These are phyloP conservation scores for Rhinopomastus cyanomelas DNA, from an alignment of 2,113 vertebrate genomes.

Conservation along the genomic window DNA sequence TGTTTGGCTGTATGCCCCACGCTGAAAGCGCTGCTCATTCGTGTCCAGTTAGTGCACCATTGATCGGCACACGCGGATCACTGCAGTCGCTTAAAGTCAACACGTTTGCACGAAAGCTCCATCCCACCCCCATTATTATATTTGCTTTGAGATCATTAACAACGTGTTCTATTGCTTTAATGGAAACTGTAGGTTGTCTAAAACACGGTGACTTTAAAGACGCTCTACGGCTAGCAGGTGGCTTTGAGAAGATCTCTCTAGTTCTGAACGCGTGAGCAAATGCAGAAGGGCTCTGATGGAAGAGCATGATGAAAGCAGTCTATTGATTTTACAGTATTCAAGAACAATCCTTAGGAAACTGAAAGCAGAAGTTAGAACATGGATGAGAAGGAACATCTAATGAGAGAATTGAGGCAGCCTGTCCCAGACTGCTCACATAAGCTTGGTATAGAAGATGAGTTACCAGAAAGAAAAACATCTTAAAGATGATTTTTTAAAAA, in stretches of 20 bases:
- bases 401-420: neutral
- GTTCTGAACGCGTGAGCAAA: neutral
- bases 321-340: neutral
- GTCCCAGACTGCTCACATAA: neutral
- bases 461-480: neutral
- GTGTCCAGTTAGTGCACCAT: neutral
- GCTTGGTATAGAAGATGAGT: neutral
- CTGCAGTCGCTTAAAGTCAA: neutral
- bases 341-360: neutral
- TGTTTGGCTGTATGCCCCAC: neutral
- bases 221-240: neutral
- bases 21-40: neutral
- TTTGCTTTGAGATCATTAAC: neutral
- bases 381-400: neutral
- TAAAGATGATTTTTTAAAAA: neutral
- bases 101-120: neutral
- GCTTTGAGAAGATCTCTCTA: neutral
- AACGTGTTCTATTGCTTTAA: neutral
- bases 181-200: neutral
- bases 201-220: too few species aligned
- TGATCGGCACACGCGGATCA: neutral
- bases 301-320: neutral
- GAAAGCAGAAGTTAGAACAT: neutral
- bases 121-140: neutral
- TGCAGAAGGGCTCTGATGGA: neutral